Base-by-base conservation (phyloP, 2,797 vertebrate genomes). In the Rallus crepitans region DNA sequence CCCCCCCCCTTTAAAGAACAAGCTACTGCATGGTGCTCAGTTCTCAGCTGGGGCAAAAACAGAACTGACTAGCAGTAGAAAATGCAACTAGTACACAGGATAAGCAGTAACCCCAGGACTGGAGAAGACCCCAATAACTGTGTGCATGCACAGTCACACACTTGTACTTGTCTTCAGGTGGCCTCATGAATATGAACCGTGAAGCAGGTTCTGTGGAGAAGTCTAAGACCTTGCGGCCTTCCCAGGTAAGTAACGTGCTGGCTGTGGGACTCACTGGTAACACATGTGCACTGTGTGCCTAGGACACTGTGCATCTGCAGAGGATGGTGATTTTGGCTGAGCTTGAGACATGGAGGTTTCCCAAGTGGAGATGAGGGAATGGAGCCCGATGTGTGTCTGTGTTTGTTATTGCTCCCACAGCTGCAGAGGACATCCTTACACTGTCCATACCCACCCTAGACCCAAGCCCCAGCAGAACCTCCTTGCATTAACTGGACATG, bases 321-420 rank as follows among this genome's bases (percentile, higher is more conserved):
- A 65, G 5, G 15, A 31, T 33, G 11, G 30, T 24, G 15, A 53
- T 15, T 71, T 75, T 86, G 27, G 40, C 27, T 55, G 31, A 53
- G 4, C 47, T 59, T 30, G 45, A 70, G 61, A 48, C 0, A 0
- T 16, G 20, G 39, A 91, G 7, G 21, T 37, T 85, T 89, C 61
- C 23, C 35, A 77, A 76, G 12, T 19, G 15, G 66, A 69, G 50
- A 57, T 0, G 3, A 72, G 19, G 15, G 27, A 86, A 53, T 0
- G 0, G 9, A 57, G 9, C 61, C 33, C 68, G 48, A 12, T 61
- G 13, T 2, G 2, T 3, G 2, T 25, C 3, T 1, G 2, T 81
- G 3, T 25, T 4, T 1, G 2, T 81, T 82, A 33, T 15, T 0
- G 0, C 25, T 77, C 21, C 0, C 1, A 87, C 0, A 2, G 45